A percentile compares a stretch with the other conserved stretches of the same genome.
Evolutionary conservation across 2,797 vertebrate species (phyloP).

Genomic region (Xerus rutilus): DNA sequence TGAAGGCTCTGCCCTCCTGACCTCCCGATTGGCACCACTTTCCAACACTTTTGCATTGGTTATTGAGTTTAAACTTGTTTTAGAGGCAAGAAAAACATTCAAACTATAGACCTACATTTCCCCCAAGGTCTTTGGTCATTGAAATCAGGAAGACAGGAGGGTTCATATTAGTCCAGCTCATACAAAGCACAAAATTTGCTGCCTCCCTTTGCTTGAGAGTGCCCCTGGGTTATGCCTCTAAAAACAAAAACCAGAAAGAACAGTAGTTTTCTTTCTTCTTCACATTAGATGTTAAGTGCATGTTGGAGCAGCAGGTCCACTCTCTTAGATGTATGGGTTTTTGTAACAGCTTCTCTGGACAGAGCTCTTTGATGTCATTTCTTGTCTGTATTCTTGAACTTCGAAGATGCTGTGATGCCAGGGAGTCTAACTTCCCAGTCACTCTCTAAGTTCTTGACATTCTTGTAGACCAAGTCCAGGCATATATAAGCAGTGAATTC

Average conservation of each 20-base stretch:
- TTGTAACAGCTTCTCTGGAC: background rate
- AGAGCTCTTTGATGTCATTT: background rate
- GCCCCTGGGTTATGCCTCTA: background rate
- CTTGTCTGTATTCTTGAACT: background rate
- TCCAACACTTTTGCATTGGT: background rate
- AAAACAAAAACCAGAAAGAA: background rate
- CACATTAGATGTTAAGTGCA: background rate
- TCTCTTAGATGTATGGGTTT: background rate
- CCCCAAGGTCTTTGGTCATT: background rate
- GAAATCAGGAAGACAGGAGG: slow-evolving; percentile 17
- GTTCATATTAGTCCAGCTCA: background rate
- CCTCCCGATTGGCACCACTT: background rate
- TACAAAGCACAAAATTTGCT: slow-evolving; percentile 5
- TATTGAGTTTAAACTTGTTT: background rate
- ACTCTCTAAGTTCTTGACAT: background rate
- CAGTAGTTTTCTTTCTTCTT: background rate
- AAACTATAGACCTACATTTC: background rate
- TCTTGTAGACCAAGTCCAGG: background rate
- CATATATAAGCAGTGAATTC: background rate
- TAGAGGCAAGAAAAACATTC: background rate
- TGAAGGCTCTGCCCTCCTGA: background rate
- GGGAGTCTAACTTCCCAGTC: background rate
- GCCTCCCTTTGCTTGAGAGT: background rate
- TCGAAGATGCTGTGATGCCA: background rate
- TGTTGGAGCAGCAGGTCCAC: background rate